Evolutionary conservation across 2,888 invertebrate species (phyloP).

Genomic region (Rutpela maculata): DNA sequence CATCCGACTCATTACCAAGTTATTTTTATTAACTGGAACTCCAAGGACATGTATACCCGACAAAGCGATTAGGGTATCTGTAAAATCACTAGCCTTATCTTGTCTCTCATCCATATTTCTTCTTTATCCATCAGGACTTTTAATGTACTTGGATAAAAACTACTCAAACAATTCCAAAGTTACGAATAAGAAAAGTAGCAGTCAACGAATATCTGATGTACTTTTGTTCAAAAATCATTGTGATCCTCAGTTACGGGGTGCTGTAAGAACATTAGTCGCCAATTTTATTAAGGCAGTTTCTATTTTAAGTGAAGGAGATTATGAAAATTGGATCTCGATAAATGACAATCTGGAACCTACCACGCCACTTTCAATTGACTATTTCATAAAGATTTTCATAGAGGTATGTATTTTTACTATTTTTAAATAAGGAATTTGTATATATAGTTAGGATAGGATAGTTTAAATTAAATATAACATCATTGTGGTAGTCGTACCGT

Average conservation of each 20-base stretch:
- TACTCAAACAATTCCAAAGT: conserved; percentile 62
- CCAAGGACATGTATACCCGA: conserved; percentile 80
- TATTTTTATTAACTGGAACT: conserved; percentile 83
- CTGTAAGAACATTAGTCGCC: conserved; percentile 81
- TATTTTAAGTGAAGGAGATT: conserved; percentile 77
- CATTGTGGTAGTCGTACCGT: too few relatives aligned
- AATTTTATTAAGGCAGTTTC: conserved; percentile 80
- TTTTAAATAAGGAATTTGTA: conserved; percentile 35
- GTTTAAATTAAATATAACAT: too few relatives aligned
- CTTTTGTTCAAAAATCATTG: conserved; percentile 82
- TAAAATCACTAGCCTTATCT: conserved; percentile 90
- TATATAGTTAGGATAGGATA: too few relatives aligned
- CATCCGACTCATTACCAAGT: conserved; percentile 82
- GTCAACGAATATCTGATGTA: conserved; percentile 83
- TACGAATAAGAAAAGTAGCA: conserved; percentile 60
- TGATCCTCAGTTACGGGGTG: conserved; percentile 89
- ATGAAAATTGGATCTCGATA: conserved; percentile 75
- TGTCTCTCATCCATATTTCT: conserved; percentile 86
- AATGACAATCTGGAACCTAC: conserved; percentile 56
- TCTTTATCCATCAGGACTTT: conserved; percentile 84
- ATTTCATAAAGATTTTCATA: conserved; percentile 56
- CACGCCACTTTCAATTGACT: conserved; percentile 14
- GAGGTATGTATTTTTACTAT: conserved; percentile 51
- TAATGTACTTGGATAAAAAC: conserved; percentile 80
- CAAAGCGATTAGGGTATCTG: conserved; percentile 88